phyloP scores from a whole-genome alignment of 2,113 vertebrate genomes.

The Entelurus aequoreus region DNA sequence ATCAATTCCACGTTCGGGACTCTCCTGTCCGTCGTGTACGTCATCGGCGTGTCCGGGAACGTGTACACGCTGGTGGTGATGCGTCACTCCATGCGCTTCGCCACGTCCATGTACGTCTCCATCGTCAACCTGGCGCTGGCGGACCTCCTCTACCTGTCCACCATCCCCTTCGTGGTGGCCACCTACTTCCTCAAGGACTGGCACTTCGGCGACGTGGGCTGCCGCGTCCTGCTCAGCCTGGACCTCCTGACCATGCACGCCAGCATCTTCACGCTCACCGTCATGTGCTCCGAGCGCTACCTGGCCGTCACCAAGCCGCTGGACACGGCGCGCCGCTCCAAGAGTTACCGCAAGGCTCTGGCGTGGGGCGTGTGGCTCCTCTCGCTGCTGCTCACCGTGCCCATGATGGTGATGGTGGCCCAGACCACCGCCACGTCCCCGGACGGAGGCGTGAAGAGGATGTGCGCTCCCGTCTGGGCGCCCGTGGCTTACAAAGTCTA shows the following conservation, averaged over 20 bases:
- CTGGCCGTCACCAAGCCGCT: constrained; percentile 86
- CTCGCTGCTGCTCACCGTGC: constrained; percentile 80
- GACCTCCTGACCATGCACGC: constrained; percentile 93
- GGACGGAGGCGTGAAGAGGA: constrained; percentile 77
- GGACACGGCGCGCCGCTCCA: constrained; percentile 79
- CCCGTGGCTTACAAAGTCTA: constrained; percentile 80
- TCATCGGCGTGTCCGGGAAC: constrained; percentile 83
- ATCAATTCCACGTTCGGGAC: constrained; percentile 84
- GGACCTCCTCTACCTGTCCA: constrained; percentile 89
- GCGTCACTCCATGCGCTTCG: constrained; percentile 83
- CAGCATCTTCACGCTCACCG: constrained; percentile 90
- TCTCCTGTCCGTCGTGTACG: constrained; percentile 81
- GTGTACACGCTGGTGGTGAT: constrained; percentile 89
- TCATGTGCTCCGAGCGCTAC: constrained; percentile 89
- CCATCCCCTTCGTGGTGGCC: constrained; percentile 89
- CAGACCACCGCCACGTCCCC: constrained; percentile 67
- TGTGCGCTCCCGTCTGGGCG: constrained; percentile 84
- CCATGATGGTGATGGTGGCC: constrained; percentile 88
- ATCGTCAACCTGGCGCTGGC: constrained; percentile 88
- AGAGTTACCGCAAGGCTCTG: constrained; percentile 78
- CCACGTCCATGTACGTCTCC: constrained; percentile 87
- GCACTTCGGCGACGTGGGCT: constrained; percentile 88
- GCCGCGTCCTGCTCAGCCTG: constrained; percentile 84
- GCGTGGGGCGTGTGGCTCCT: constrained; percentile 81
- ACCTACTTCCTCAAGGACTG: constrained; percentile 90